Evolutionary conservation across 2,888 invertebrate genomes (phyloP).

Genomic region (Amphipyra berbera): DNA sequence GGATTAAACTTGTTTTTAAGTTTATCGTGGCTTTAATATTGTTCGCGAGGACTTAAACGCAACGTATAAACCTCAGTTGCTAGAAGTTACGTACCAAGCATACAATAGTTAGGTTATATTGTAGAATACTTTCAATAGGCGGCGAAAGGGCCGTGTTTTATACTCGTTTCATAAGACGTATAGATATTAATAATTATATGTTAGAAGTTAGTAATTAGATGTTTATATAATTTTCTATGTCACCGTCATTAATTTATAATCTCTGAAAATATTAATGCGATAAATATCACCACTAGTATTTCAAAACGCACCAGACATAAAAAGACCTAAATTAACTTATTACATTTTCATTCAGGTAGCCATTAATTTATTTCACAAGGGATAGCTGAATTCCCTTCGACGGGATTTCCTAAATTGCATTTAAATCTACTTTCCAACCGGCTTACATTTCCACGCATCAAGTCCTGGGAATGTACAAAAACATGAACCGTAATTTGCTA

Average conservation of each 20-base stretch:
- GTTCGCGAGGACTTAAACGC: conserved; percentile 84
- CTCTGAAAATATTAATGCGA: too few species aligned
- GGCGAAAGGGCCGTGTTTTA: conserved; percentile 6
- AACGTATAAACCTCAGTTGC: conserved; percentile 77
- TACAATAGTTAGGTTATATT: conserved; percentile 68
- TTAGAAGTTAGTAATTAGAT: too few species aligned
- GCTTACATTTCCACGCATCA: conserved; percentile 78
- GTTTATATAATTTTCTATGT: too few species aligned
- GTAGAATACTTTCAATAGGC: conserved; percentile 63
- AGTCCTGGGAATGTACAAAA: conserved; percentile 80
- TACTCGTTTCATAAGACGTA: too few species aligned
- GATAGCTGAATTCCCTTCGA: conserved; percentile 63
- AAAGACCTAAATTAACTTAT: conserved; percentile 25
- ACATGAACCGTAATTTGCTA: conserved; percentile 87
- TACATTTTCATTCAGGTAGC: conserved; percentile 30
- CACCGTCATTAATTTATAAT: too few species aligned
- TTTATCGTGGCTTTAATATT: conserved; percentile 88
- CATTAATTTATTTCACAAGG: conserved; percentile 37
- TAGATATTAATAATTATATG: too few species aligned
- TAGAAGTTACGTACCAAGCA: conserved; percentile 68
- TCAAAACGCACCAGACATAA: conserved; percentile 2
- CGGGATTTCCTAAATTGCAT: conserved; percentile 73
- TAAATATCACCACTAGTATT: too few species aligned
- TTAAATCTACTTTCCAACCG: conserved; percentile 74
- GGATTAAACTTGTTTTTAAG: conserved; percentile 89